phyloP scores from a whole-genome alignment of 2,113 vertebrate species.

The Amphilophus citrinellus region DNA sequence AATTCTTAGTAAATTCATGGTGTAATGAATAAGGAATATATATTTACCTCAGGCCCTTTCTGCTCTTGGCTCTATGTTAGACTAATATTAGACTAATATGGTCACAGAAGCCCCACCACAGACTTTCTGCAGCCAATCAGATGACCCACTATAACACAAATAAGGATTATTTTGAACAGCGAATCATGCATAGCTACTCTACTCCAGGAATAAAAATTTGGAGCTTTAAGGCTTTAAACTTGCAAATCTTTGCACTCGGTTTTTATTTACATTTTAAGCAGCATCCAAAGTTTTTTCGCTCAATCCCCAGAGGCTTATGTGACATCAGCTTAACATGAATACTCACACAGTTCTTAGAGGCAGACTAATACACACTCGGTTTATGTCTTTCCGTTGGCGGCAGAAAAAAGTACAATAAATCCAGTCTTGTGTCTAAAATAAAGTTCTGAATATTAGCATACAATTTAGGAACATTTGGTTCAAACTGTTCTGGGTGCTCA shows the following conservation, averaged over 20 bases:
- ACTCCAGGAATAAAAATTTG: neutral
- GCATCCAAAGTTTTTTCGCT: neutral
- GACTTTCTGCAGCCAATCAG: neutral
- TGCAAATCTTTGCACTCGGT: neutral
- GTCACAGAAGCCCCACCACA: neutral
- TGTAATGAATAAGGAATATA: neutral
- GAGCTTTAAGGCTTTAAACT: neutral
- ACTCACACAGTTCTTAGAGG: neutral
- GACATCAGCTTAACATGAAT: neutral
- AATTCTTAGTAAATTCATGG: neutral
- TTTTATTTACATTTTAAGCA: neutral
- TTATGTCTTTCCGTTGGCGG: neutral
- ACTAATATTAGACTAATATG: neutral
- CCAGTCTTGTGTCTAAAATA: neutral
- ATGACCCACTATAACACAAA: neutral
- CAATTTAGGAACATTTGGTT: neutral
- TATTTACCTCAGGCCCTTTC: neutral
- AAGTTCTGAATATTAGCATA: neutral
- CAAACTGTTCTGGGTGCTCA: neutral
- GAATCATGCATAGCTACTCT: neutral
- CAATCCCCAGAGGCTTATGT: neutral
- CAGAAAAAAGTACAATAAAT: neutral
- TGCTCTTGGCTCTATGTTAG: neutral
- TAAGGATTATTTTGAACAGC: neutral
- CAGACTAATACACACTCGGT: fast-evolving